Evolutionary conservation across 2,888 invertebrate species (phyloP).

Genomic region (Andrena trimmerana): DNA sequence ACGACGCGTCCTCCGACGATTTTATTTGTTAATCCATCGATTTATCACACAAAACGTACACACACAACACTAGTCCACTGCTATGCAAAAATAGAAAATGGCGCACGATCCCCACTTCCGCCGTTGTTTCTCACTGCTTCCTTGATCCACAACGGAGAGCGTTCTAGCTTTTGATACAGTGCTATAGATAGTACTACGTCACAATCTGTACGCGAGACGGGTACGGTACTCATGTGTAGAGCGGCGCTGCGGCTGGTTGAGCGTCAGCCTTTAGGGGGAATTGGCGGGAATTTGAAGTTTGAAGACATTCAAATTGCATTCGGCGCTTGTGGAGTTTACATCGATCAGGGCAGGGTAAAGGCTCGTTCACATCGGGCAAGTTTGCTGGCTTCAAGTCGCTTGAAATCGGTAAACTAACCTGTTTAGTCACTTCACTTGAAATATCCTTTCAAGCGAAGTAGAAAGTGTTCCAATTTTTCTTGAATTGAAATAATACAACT

Average conservation of each 20-base stretch:
- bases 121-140: constrained; percentile 78
- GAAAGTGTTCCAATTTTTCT: no score
- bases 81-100: constrained; percentile 85
- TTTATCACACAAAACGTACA: constrained; percentile 81
- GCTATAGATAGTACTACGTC: constrained; percentile 51
- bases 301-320: no score
- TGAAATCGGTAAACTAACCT: no score
- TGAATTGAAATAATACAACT: no score
- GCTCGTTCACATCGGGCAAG: no score
- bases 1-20: constrained; percentile 58
- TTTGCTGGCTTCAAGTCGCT: no score
- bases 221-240: no score
- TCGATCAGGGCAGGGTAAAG: no score
- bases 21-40: constrained; percentile 69
- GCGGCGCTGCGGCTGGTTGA: neutral
- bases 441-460: no score
- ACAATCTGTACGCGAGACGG: neutral
- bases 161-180: constrained; percentile 50
- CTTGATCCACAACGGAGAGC: constrained; percentile 73
- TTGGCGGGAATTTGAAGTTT: no score
- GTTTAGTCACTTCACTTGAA: no score
- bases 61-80: constrained; percentile 82
- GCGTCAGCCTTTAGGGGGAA: neutral
- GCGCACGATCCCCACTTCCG: constrained; percentile 80
- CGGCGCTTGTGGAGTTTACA: no score